Evolutionary conservation across 2,797 vertebrate species (phyloP).

Genomic region (Amniataba percoides): DNA sequence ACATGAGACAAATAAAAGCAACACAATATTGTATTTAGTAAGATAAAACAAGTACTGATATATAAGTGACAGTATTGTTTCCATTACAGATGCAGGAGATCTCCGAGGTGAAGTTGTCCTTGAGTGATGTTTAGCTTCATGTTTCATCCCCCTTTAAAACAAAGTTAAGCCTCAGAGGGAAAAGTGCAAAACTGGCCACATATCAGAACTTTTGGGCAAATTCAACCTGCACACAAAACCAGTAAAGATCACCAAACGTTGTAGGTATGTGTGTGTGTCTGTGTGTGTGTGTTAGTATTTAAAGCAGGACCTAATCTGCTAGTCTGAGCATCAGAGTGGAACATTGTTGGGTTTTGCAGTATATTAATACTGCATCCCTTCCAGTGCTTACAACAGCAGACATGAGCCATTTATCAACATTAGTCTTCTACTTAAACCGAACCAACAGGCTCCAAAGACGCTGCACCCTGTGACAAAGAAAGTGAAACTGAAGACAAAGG

Average conservation of each 20-base stretch:
- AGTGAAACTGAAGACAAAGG: conserved; percentile 31
- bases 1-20: conserved; percentile 41
- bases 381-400: conserved; percentile 64
- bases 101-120: conserved; percentile 56
- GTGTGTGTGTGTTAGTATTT: conserved; percentile 25
- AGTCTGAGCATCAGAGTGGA: conserved; percentile 79
- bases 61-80: conserved; percentile 50
- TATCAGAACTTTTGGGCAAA: conserved; percentile 54
- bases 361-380: conserved; percentile 54
- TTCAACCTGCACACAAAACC: conserved; percentile 38
- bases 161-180: conserved; percentile 47
- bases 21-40: conserved; percentile 40
- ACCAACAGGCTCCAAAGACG: conserved; percentile 36
- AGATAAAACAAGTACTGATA: conserved; percentile 50
- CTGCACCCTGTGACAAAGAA: conserved; percentile 21
- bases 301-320: conserved; percentile 66
- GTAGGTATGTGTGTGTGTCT: background rate
- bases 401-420: conserved; percentile 55
- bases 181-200: conserved; percentile 74
- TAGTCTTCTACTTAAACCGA: conserved; percentile 44
- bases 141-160: conserved; percentile 41
- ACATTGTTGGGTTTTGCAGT: conserved; percentile 68
- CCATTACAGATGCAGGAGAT: conserved; percentile 53
- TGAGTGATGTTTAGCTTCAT: conserved; percentile 57
- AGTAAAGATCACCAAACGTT: conserved; percentile 33